Percentiles rank a stretch among this genome's conserved stretches.
phyloP scores from a whole-genome alignment of 2,113 vertebrate species.

The Dipodomys spectabilis region DNA sequence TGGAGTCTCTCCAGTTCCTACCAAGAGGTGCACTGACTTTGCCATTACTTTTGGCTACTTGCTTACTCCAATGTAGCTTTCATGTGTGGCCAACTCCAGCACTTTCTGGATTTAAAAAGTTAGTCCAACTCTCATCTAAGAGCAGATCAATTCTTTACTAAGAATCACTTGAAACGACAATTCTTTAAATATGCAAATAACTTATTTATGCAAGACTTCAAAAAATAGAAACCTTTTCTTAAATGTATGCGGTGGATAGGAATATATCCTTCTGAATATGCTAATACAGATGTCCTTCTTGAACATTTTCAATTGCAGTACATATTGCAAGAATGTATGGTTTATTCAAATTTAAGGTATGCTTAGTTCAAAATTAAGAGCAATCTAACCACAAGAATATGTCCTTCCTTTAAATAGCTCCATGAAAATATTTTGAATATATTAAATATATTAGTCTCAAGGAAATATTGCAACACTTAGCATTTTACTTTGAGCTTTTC shows the following conservation, averaged over 20 bases:
- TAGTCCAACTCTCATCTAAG: background rate
- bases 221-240: background rate
- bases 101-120: background rate
- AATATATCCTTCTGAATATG: background rate
- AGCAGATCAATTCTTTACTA: background rate
- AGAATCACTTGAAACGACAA: background rate
- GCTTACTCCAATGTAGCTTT: slow-evolving; percentile 17
- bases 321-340: background rate
- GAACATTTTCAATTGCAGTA: slow-evolving; percentile 1
- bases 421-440: slow-evolving; percentile 16
- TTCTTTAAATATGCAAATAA: background rate
- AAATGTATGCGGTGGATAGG: background rate
- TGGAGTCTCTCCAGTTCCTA: background rate
- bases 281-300: background rate
- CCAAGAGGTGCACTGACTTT: background rate
- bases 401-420: slow-evolving; percentile 5
- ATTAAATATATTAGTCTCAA: slow-evolving; percentile 15
- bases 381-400: background rate
- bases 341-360: background rate
- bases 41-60: background rate
- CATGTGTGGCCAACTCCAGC: background rate
- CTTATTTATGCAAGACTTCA: background rate
- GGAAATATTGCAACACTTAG: background rate
- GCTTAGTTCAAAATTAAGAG: background rate
- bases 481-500: slow-evolving; percentile 31